Evolutionary conservation across 2,797 vertebrate genomes (phyloP).

Genomic region (Melanotaenia parkinsoni): DNA sequence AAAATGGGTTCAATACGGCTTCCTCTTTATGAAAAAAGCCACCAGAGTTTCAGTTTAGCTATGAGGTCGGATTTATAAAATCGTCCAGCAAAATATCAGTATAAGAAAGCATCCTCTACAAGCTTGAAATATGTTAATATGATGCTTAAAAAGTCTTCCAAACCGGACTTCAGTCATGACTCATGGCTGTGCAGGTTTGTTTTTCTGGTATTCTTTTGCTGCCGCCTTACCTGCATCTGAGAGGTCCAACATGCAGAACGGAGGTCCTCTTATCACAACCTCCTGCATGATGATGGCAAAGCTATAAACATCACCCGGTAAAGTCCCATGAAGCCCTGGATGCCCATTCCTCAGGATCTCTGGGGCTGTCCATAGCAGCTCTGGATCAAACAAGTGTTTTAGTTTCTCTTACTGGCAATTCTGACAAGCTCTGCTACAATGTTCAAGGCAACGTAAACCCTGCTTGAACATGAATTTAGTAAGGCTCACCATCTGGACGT

Average conservation of each 20-base stretch:
- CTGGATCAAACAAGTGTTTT: conserved; percentile 50
- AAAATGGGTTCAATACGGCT: neutral
- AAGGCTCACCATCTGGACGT: conserved; percentile 72
- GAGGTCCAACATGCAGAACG: conserved; percentile 83
- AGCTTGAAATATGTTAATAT: neutral
- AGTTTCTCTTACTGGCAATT: neutral
- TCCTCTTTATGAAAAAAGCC: neutral
- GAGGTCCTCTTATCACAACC: conserved; percentile 82
- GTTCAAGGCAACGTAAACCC: neutral
- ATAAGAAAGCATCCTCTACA: neutral
- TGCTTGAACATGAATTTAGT: neutral
- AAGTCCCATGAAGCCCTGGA: conserved; percentile 66
- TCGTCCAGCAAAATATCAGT: too few species aligned
- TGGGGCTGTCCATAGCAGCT: conserved; percentile 84
- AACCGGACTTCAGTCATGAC: neutral
- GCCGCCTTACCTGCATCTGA: conserved; percentile 68
- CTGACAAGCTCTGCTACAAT: neutral
- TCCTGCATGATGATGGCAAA: conserved; percentile 87
- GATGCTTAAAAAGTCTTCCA: too few species aligned
- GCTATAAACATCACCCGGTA: conserved; percentile 81
- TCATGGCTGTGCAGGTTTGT: neutral
- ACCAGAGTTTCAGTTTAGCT: neutral
- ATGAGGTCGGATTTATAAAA: neutral
- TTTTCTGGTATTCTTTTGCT: neutral
- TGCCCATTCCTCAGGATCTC: conserved; percentile 78